These are phyloP conservation scores for Herpetotheres cachinnans DNA, from an alignment of 2,113 vertebrate species.

Conservation along the genomic window DNA sequence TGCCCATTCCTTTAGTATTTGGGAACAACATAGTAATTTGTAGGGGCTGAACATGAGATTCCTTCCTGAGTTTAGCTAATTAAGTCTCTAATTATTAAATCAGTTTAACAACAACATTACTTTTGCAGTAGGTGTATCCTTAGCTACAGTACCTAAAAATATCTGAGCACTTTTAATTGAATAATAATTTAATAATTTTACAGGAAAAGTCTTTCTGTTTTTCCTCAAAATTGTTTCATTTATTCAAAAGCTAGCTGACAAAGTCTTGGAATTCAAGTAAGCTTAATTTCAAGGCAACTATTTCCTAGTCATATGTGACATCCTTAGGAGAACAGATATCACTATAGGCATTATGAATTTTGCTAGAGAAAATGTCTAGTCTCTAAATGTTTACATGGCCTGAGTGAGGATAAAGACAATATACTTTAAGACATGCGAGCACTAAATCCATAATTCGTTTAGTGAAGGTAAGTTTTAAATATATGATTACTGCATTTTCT, in stretches of 20 bases:
- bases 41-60: neutral
- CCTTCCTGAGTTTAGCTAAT: neutral
- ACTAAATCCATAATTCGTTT: neutral
- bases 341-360: neutral
- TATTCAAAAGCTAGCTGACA: neutral
- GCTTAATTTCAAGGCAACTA: neutral
- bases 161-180: neutral
- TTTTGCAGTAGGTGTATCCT: neutral
- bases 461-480: neutral
- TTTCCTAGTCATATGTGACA: neutral
- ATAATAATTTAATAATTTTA: neutral
- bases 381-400: neutral
- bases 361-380: neutral
- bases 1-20: neutral
- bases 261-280: neutral
- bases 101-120: neutral
- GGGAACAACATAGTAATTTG: neutral
- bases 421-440: neutral
- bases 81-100: neutral
- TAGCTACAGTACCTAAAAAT: neutral
- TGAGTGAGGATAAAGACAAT: neutral
- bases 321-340: neutral
- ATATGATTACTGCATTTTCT: neutral
- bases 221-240: neutral
- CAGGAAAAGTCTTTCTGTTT: neutral